Base-by-base conservation (phyloP, 2,888 invertebrate genomes). In the Diaperis boleti region DNA sequence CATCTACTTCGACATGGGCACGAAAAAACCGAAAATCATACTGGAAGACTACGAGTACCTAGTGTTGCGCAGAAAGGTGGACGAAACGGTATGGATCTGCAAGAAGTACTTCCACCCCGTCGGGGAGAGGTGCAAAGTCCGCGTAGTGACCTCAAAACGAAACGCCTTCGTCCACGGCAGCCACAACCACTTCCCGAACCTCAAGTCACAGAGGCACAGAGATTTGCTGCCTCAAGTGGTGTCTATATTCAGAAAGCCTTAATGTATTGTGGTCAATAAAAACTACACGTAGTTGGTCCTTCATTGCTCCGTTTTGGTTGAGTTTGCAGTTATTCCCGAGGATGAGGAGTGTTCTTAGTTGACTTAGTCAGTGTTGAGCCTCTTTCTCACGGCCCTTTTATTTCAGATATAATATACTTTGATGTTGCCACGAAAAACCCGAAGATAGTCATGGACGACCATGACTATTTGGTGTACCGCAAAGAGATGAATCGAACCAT, bases 361-460 rank as follows among this genome's bases (percentile, higher is more conserved):
- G 13, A 17, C 14, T n/a, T 26, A 13, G 5, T n/a, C n/a, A n/a
- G 14, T 39, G 15, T 22, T 5, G 45, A 15, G 26, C 5, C 22
- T 1, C 50, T 17, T 50, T 17, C 31, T 52, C 20, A 52, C 33
- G 7, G 10, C 6, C 10, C 13, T 13, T 41, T 57, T 20, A 13
- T 74, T 75, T 68, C 69, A 75, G 75, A 69, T 57, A 52, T 67
- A 11, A 72, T 75, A 42, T 74, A 74, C 61, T 75, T 75, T 59
- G 74, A 74, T 37, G 68, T 73, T 44, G 76, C 72, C 2, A 76
- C 74, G 18, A 76, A 75, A 59, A 74, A 76, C 59, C 76, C 76
- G 22, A 76, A 75, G 64, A 74, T 76, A 8, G 71, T 76, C 4
- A 65, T 76, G 4, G 74, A 75, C 59, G 69, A 72, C 44, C 66